Conservation (phyloP, 2,888 invertebrate species). For the Mactromeris polynyma region DNA sequence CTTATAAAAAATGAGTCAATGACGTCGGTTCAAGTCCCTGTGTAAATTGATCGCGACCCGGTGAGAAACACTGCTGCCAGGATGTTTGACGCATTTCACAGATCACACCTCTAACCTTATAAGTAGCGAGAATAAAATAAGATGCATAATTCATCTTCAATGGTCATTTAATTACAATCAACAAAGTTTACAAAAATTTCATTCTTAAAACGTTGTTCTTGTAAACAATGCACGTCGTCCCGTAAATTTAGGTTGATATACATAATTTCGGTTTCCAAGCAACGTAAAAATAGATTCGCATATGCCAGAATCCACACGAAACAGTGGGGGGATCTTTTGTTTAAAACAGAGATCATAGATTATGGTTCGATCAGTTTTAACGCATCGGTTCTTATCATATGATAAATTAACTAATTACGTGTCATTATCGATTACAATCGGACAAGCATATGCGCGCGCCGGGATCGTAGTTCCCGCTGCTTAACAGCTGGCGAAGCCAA, state of each 20-base stretch:
- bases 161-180: not conserved
- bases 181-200: not conserved
- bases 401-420: not conserved
- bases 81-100: not conserved
- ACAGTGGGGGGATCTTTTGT: not conserved
- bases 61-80: not conserved
- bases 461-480: not conserved
- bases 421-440: not conserved
- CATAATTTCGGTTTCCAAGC: conserved; percentile 34
- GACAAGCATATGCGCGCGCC: not conserved
- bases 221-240: conserved; percentile 4
- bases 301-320: not conserved
- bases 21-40: too few species aligned
- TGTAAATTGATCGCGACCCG: not conserved
- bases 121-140: not conserved
- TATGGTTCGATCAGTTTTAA: not conserved
- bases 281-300: conserved; percentile 39
- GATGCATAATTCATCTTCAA: not conserved
- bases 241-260: conserved; percentile 1
- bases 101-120: not conserved
- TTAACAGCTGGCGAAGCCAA: conserved; percentile 15
- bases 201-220: not conserved
- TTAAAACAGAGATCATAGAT: not conserved
- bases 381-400: not conserved
- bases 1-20: too few species aligned